Evolutionary conservation across 2,888 invertebrate species (phyloP), one percentile per base, ranked within the genome.

Genomic region (Amiota mariae): DNA sequence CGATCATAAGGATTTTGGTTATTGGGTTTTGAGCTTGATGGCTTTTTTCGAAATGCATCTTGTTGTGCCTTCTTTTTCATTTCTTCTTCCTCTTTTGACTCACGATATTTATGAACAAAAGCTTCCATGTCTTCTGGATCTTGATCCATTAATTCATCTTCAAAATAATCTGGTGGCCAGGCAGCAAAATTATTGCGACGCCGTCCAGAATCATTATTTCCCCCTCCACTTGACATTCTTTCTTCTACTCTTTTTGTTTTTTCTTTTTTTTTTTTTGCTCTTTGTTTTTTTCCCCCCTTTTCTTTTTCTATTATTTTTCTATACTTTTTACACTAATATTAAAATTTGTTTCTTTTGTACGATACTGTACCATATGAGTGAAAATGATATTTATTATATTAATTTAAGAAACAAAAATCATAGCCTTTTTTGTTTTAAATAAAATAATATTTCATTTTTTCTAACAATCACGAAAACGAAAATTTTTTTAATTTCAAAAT

Each of bases 211-310:
- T 75, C 56, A 64, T 77, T 74, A 70, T 77, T 79, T 68, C 70
- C 78, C 72, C 77, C 77, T 18, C 71, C 78, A 72, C 77, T 78
- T 18, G 86, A 80, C 86, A 87, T 87, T 24, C 59, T 67, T 61
- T 51, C 20, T 71, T 72, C 70, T 56, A 68, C 68, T 3, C 24
- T 15, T 66, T 4, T 66, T 66, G 51, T 76, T 56, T 77, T 24
- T 13, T 12, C 13, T 13, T 4, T 61, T 66, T 51, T 76, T 59
- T 76, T 24, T 13, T 1, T n/a, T 13, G 9, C 8, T 8, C 47
- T n/a, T 36, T 36, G 6, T 36, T 36, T 6, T 36, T 36, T 36
- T 36, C 8, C 8, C 36, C 36, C 2, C 36, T 36, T 36, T 36
- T 36, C 36, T 36, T 36, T 6, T 36, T 36, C 36, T 36, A 36